Conservation (phyloP, 2,888 invertebrate species). For the Tricholauxania praeusta region DNA sequence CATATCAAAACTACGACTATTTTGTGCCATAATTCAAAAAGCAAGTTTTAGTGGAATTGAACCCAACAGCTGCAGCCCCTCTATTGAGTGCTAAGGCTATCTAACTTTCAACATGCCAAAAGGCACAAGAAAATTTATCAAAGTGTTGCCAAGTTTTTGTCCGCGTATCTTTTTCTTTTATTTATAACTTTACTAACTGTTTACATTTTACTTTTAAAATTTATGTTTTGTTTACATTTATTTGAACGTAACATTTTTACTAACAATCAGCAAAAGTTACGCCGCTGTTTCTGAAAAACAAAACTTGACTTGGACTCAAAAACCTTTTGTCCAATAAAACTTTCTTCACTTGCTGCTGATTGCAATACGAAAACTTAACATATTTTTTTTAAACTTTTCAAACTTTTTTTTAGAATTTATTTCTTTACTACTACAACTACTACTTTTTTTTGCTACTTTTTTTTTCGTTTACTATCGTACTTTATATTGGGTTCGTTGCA, state of each 20-base stretch:
- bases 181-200: background rate
- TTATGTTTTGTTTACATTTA: constrained; percentile 17
- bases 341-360: constrained; percentile 12
- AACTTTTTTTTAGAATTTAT: constrained; percentile 9
- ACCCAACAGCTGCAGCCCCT: background rate
- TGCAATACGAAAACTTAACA: constrained; percentile 3
- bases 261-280: no score
- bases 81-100: no score
- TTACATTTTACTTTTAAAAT: constrained; percentile 2
- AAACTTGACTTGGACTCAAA: constrained; percentile 1
- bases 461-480: constrained; percentile 8
- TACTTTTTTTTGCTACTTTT: background rate
- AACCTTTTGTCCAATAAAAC: constrained; percentile 21
- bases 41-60: constrained; percentile 2
- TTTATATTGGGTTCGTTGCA: constrained; percentile 27
- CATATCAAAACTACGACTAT: background rate
- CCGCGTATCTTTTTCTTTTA: background rate
- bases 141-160: background rate
- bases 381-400: background rate
- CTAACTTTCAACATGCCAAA: no score
- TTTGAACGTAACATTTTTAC: constrained; percentile 13
- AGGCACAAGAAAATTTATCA: no score
- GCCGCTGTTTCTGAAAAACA: background rate
- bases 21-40: constrained; percentile 11
- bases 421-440: background rate